Evolutionary conservation across 92 coral and sea anemone genomes (phyloP), one percentile per base, ranked within the genome.

Genomic region (Epizoanthus illoricatus): DNA sequence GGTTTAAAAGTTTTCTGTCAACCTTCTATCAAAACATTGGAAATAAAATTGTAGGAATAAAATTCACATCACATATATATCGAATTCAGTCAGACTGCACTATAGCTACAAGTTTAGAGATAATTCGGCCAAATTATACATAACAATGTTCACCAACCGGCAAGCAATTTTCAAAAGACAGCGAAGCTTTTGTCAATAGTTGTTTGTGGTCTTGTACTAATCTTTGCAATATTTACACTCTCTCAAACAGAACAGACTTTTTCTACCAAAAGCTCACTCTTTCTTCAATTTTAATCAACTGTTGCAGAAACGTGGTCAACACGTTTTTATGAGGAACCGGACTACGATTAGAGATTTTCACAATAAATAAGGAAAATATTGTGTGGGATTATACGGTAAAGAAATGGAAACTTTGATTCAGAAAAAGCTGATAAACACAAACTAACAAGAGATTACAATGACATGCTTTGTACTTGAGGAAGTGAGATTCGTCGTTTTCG

Each of bases 401-500:
- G 49, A 39, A 24, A 68, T 7, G 19, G 49, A 68, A 68, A 39
- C 49, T 68, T 68, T 68, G 42, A 68, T 68, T 68, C 73, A 68
- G 20, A 39, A 39, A 68, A 68, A 68, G 43, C 40, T 28, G 73
- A 68, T 68, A 68, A 68, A 68, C 73, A 68, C 73, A 68, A 68
- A 68, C 43, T 68, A 16, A 68, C 72, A 68, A 68, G 49, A 43
- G 47, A 15, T 68, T 39, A 68, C 72, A 36, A 67, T 68, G 72
- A 68, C 72, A 68, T 68, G 60, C 59, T 71, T 71, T 71, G 76
- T 71, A 19, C 23, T 71, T 71, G 57, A 71, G 76, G 76, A 71
- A 71, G 59, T 71, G 75, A 47, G 59, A 71, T 17, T 47, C 40
- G 20, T 69, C 7, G 20, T 75, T 75, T 57, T 45, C 21, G 21